Evolutionary conservation across 2,113 vertebrate species (phyloP).

Genomic region (Scytalopus superciliaris): DNA sequence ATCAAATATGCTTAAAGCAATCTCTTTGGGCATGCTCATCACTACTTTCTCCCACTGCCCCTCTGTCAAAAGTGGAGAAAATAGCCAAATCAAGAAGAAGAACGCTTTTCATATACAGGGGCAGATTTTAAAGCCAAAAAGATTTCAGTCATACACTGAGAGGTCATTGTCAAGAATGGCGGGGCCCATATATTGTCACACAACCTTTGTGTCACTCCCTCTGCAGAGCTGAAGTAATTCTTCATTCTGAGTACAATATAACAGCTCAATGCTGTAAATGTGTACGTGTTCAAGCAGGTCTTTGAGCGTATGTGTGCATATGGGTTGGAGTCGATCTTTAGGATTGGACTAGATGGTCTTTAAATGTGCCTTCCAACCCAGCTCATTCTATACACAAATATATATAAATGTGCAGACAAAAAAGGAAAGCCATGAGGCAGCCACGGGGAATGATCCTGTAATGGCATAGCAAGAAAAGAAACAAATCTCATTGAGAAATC

Average conservation of each 20-base stretch:
- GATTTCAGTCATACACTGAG: conserved; percentile 4
- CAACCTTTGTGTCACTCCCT: neutral
- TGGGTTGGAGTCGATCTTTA: neutral
- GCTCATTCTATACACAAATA: neutral
- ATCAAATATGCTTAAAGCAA: conserved; percentile 67
- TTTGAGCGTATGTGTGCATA: neutral
- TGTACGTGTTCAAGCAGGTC: neutral
- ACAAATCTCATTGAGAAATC: neutral
- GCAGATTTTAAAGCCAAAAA: conserved; percentile 9
- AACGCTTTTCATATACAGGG: neutral
- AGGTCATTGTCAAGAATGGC: neutral
- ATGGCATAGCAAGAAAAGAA: neutral
- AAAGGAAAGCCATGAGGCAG: neutral
- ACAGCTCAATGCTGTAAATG: neutral
- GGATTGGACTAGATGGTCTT: neutral
- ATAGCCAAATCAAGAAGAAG: conserved; percentile 2
- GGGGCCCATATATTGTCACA: neutral
- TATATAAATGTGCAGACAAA: neutral
- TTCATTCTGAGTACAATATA: neutral
- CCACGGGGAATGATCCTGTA: neutral
- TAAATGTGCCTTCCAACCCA: neutral
- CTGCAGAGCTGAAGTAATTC: neutral
- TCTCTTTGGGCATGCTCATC: conserved; percentile 60
- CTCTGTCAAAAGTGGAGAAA: neutral
- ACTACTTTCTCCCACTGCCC: conserved; percentile 3